These are phyloP conservation scores for Nebria salina DNA, from an alignment of 2,888 invertebrate genomes.

Conservation along the genomic window DNA sequence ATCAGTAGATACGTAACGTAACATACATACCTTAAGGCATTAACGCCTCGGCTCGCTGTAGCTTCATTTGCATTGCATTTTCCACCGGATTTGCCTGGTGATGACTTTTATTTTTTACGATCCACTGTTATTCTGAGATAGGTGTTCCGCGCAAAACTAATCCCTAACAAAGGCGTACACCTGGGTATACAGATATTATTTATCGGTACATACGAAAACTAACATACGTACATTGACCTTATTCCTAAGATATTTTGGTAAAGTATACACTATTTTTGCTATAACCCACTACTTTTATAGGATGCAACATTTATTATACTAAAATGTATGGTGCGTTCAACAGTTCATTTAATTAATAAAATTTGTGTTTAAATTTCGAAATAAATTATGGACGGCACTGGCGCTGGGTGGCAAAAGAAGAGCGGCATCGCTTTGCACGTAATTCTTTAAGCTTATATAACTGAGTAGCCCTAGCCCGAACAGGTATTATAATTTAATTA, in stretches of 20 bases:
- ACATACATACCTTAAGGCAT: constrained; percentile 49
- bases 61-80: constrained; percentile 57
- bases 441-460: constrained; percentile 22
- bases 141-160: constrained; percentile 50
- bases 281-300: too few species aligned
- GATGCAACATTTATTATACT: neutral
- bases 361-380: neutral
- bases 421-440: neutral
- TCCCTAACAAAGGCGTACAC: constrained; percentile 44
- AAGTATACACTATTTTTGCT: too few species aligned
- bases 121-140: constrained; percentile 48
- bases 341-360: neutral
- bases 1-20: too few species aligned
- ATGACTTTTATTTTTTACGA: constrained; percentile 57
- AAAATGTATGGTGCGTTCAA: too few species aligned
- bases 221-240: too few species aligned
- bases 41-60: constrained; percentile 51
- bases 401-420: neutral
- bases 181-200: constrained; percentile 8
- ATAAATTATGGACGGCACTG: neutral
- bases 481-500: constrained; percentile 28
- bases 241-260: too few species aligned
- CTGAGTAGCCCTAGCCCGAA: neutral
- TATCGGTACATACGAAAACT: too few species aligned
- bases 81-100: constrained; percentile 54